These are phyloP conservation scores for Athalia rosae DNA, from an alignment of 2,888 invertebrate species.

Conservation along the genomic window DNA sequence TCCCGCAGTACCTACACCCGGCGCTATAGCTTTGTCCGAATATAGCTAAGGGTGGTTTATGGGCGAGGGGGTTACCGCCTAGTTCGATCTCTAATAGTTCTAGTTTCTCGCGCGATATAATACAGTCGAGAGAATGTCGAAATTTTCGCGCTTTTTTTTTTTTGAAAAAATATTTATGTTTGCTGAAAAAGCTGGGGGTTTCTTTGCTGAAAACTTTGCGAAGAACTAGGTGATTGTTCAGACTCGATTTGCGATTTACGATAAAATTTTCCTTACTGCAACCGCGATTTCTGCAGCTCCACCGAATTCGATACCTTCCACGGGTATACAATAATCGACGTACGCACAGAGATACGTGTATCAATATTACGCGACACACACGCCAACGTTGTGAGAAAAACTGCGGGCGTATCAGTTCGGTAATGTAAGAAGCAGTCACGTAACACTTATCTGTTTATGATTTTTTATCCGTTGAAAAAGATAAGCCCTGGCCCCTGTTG, in stretches of 20 bases:
- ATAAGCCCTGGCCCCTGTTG: neutral
- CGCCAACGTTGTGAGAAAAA: neutral
- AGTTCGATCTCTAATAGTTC: neutral
- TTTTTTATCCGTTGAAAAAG: conserved; percentile 24
- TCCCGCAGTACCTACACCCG: conserved; percentile 37
- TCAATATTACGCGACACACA: conserved; percentile 8
- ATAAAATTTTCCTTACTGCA: too few species aligned
- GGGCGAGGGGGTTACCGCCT: neutral
- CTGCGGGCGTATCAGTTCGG: conserved; percentile 17
- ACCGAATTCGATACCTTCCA: neutral
- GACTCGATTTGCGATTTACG: too few species aligned
- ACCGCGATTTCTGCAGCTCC: too few species aligned
- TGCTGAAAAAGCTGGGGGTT: too few species aligned
- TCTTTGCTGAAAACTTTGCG: too few species aligned
- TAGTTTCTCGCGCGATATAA: neutral
- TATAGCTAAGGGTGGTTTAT: neutral
- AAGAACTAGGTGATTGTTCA: too few species aligned
- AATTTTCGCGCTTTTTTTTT: too few species aligned
- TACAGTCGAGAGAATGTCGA: too few species aligned
- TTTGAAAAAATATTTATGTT: too few species aligned
- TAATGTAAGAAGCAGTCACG: conserved; percentile 25
- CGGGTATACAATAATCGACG: neutral
- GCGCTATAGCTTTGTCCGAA: conserved; percentile 29
- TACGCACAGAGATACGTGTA: neutral
- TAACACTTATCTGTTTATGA: conserved; percentile 36